A percentile compares a stretch with the other conserved stretches of the same genome.
Conservation (phyloP, 2,113 vertebrate genomes). For the Cricetomys ansorgei region DNA sequence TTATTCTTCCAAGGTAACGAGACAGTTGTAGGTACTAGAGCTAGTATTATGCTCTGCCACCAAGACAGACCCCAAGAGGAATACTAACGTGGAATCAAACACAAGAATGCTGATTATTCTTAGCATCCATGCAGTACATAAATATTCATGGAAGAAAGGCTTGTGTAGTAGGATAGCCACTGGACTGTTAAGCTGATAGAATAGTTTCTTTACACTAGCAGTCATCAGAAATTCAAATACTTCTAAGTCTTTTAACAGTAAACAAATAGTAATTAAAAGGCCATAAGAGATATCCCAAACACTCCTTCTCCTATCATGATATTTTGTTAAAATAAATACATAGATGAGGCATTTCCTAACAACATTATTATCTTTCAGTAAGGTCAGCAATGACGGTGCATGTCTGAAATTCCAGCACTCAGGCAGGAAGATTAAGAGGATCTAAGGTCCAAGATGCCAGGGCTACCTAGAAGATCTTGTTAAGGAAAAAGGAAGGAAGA, state of each 20-base stretch:
- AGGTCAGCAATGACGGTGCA: background rate
- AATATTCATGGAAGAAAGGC: background rate
- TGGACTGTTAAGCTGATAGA: background rate
- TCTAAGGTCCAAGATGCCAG: background rate
- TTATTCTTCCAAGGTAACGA: background rate
- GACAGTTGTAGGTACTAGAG: background rate
- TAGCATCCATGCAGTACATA: conserved; percentile 12
- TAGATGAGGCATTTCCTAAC: background rate
- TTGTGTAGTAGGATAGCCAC: background rate
- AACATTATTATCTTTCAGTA: background rate
- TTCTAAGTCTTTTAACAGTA: conserved; percentile 1
- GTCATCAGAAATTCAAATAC: conserved; percentile 13
- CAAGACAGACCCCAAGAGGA: conserved; percentile 8
- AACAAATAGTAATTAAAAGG: conserved; percentile 28
- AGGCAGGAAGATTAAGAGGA: background rate
- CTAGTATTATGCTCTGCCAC: background rate
- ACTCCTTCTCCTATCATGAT: background rate
- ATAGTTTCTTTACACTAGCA: conserved; percentile 3
- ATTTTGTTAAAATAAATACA: conserved; percentile 53
- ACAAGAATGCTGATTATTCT: background rate
- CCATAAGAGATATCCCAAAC: background rate
- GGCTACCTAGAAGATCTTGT: background rate
- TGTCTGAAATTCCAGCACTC: background rate
- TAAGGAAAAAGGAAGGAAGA: background rate
- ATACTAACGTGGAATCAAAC: conserved; percentile 38